phyloP scores from a whole-genome alignment of 2,797 vertebrate genomes.

The Esox lucius region DNA sequence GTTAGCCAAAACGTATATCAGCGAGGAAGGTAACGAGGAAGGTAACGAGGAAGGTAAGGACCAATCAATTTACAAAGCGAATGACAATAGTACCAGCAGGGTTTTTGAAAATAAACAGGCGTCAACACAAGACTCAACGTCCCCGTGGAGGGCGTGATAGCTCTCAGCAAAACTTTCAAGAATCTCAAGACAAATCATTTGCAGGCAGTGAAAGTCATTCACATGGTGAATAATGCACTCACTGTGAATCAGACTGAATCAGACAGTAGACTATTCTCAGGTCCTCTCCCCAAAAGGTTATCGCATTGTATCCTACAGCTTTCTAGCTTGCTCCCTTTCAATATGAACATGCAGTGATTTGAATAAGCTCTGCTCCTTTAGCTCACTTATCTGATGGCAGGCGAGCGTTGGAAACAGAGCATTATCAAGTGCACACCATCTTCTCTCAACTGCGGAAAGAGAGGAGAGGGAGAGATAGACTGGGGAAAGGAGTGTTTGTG shows the following conservation, averaged over 20 bases:
- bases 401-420: constrained; percentile 68
- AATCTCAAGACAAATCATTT: constrained; percentile 59
- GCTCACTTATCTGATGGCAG: constrained; percentile 75
- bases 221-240: constrained; percentile 13
- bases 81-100: constrained; percentile 35
- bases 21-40: constrained; percentile 22
- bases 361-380: constrained; percentile 75
- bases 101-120: constrained; percentile 15
- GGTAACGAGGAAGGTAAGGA: constrained; percentile 34
- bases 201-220: constrained; percentile 50
- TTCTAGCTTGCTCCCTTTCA: constrained; percentile 75
- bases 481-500: constrained; percentile 16
- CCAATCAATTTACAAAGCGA: constrained; percentile 44
- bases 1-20: constrained; percentile 21
- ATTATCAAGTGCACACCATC: constrained; percentile 69
- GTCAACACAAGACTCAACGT: constrained; percentile 1
- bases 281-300: constrained; percentile 68
- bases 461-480: constrained; percentile 1
- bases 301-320: constrained; percentile 71
- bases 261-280: constrained; percentile 56
- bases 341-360: constrained; percentile 75
- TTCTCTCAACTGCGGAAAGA: constrained; percentile 32
- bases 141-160: not conserved
- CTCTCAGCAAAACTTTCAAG: constrained; percentile 29
- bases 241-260: constrained; percentile 56